Evolutionary conservation across 2,888 invertebrate species (phyloP).

Genomic region (Acholoe squamosa): DNA sequence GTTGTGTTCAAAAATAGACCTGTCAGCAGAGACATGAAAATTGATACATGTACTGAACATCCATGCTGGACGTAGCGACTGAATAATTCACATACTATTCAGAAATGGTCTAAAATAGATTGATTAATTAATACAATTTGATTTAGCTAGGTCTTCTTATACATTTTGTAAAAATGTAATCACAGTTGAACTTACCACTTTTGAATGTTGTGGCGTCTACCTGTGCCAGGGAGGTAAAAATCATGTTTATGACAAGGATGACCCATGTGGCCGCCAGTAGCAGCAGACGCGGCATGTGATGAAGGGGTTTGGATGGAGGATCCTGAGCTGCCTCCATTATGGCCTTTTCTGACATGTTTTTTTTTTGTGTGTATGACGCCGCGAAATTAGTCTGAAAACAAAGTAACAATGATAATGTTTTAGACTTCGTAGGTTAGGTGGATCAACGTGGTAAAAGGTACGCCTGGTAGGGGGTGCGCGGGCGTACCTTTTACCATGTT

Average conservation of each 20-base stretch:
- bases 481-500: no score
- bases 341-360: not conserved
- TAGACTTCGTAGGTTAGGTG: no score
- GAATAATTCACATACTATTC: not conserved
- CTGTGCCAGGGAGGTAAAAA: not conserved
- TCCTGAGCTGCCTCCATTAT: not conserved
- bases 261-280: not conserved
- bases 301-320: not conserved
- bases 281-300: not conserved
- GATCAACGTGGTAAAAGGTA: no score
- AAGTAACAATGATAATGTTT: no score
- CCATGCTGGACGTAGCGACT: not conserved
- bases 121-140: not conserved
- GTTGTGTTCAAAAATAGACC: slow-evolving; percentile 71
- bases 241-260: not conserved
- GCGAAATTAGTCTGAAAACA: no score
- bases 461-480: no score
- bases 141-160: no score
- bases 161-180: not conserved
- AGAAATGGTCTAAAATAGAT: not conserved
- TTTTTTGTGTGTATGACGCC: no score
- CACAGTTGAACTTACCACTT: not conserved
- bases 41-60: not conserved
- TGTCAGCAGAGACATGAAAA: not conserved
- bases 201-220: not conserved